Percentiles rank a stretch among this genome's conserved stretches.
Evolutionary conservation across 2,888 invertebrate species (phyloP).

Genomic region (Zaprionus bogoriensis): DNA sequence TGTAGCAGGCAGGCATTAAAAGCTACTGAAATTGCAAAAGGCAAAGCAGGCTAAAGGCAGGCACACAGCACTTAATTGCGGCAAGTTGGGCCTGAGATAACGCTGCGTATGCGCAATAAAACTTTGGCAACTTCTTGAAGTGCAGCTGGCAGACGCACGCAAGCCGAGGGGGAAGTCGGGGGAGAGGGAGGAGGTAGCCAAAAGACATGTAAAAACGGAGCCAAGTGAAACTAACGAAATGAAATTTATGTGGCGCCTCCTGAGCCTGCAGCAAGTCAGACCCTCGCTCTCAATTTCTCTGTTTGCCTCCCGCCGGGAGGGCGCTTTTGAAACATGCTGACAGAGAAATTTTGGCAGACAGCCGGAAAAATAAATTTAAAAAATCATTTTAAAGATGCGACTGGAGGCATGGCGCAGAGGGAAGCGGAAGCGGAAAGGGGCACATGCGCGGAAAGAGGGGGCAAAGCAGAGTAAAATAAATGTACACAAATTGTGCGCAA

Average conservation of each 20-base stretch:
- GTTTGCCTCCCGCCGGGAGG: not conserved
- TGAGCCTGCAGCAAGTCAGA: not conserved
- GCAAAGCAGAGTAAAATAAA: constrained; percentile 27
- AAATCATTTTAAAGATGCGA: constrained; percentile 14
- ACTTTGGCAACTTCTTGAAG: constrained; percentile 20
- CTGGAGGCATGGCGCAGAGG: constrained; percentile 3
- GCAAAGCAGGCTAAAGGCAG: too few species aligned
- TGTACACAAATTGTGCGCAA: constrained; percentile 43
- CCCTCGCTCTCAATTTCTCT: too few species aligned
- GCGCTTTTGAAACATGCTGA: constrained; percentile 12
- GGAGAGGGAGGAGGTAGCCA: not conserved
- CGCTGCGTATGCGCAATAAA: constrained; percentile 62
- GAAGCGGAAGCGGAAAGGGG: not conserved
- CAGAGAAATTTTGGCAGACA: constrained; percentile 1
- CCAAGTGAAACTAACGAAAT: constrained; percentile 59
- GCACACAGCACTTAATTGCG: constrained; percentile 29
- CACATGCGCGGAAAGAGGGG: not conserved
- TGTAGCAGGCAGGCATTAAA: not conserved
- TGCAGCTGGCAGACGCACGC: not conserved
- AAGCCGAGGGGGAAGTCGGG: not conserved
- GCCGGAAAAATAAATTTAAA: constrained; percentile 7
- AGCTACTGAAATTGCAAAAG: not conserved
- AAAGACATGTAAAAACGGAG: constrained; percentile 23
- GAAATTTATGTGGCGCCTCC: constrained; percentile 49
- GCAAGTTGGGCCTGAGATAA: constrained; percentile 6